phyloP scores from a whole-genome alignment of 2,113 vertebrate species.

The Patagioenas fasciata region DNA sequence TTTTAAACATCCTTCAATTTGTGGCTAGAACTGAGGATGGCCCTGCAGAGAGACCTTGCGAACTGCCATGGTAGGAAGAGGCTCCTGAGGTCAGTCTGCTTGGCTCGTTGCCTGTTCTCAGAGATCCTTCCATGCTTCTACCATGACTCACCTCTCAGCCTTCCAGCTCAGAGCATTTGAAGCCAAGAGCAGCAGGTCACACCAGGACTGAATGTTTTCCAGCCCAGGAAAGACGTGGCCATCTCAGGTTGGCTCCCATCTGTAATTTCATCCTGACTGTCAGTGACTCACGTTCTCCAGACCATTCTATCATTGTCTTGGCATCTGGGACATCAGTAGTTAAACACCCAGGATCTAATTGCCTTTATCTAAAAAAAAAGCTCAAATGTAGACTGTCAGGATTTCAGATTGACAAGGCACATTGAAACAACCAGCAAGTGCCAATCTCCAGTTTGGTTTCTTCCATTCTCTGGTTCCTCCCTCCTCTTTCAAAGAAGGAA shows the following conservation, averaged over 20 bases:
- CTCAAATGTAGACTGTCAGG: background rate
- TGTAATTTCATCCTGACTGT: background rate
- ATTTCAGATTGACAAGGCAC: background rate
- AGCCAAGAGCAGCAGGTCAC: constrained; percentile 9
- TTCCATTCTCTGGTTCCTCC: background rate
- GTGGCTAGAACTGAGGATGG: background rate
- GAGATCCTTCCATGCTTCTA: background rate
- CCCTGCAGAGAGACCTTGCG: background rate
- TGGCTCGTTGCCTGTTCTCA: background rate
- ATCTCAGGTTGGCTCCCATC: background rate
- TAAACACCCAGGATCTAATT: background rate
- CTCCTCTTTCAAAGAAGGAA: background rate
- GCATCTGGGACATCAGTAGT: background rate
- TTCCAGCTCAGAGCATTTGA: background rate
- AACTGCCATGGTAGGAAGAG: background rate
- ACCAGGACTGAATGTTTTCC: constrained; percentile 27
- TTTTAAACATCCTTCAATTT: background rate
- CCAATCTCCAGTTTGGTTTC: background rate
- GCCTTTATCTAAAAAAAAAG: background rate
- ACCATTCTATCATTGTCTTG: background rate
- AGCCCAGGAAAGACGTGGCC: background rate
- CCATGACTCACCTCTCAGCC: background rate
- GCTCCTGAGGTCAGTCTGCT: background rate
- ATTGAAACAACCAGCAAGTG: background rate
- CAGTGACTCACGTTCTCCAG: background rate